Conservation (phyloP, 2,797 vertebrate genomes). For the Sebastes cheni region DNA sequence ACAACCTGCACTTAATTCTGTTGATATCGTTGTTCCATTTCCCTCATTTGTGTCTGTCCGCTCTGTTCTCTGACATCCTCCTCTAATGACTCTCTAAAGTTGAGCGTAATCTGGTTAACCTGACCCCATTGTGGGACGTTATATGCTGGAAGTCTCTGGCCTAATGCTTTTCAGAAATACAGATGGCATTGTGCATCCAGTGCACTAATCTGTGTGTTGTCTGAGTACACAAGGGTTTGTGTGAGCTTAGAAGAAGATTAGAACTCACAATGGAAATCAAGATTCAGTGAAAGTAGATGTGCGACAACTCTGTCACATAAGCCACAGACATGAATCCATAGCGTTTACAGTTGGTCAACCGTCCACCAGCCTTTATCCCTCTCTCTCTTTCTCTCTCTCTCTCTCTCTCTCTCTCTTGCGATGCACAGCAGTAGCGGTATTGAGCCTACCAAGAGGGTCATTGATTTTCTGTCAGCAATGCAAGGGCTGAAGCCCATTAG, state of each 20-base stretch:
- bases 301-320: slow-evolving; percentile 68
- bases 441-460: slow-evolving; percentile 68
- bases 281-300: slow-evolving; percentile 51
- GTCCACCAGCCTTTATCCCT: background rate
- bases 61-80: background rate
- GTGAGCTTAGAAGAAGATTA: slow-evolving; percentile 49
- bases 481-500: slow-evolving; percentile 73
- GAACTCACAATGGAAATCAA: slow-evolving; percentile 61
- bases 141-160: slow-evolving; percentile 14
- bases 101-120: slow-evolving; percentile 48
- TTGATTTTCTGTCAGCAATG: slow-evolving; percentile 79
- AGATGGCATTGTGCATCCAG: slow-evolving; percentile 39
- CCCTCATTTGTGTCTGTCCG: background rate
- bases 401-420: slow-evolving; percentile 26
- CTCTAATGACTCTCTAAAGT: slow-evolving; percentile 29
- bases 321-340: slow-evolving; percentile 54
- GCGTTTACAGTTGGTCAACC: slow-evolving; percentile 58
- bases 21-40: slow-evolving; percentile 16
- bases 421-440: slow-evolving; percentile 61
- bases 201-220: slow-evolving; percentile 42
- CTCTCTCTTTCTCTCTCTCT: background rate
- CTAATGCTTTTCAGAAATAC: slow-evolving; percentile 47
- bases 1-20: slow-evolving; percentile 31
- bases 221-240: slow-evolving; percentile 3
- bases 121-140: slow-evolving; percentile 23